These are phyloP conservation scores for Ormyrus labotus DNA, from an alignment of 2,888 invertebrate genomes.

Conservation along the genomic window DNA sequence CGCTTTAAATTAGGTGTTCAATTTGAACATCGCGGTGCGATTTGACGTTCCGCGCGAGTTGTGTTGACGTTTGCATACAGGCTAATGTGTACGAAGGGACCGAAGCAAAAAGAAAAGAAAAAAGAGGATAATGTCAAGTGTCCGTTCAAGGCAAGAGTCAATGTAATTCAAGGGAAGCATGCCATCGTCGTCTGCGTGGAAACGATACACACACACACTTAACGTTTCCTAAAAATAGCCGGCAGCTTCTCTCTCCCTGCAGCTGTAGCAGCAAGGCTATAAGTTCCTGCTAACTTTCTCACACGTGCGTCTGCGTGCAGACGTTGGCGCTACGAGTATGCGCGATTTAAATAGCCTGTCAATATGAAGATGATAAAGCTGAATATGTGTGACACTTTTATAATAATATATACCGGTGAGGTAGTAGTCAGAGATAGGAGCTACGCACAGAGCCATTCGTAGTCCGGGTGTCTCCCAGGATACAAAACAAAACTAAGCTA, in stretches of 20 bases:
- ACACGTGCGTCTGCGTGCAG: conserved; percentile 28
- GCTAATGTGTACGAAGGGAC: conserved; percentile 2
- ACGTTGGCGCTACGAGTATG: conserved; percentile 35
- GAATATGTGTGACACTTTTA: conserved; percentile 37
- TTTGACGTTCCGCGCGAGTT: conserved; percentile 37
- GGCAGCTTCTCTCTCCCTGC: conserved; percentile 3
- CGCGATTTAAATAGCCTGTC: conserved; percentile 50
- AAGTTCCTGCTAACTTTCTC: conserved; percentile 28
- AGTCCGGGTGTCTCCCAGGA: neutral
- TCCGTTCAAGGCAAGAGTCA: conserved; percentile 43
- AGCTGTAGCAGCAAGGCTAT: conserved; percentile 13
- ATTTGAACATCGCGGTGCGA: conserved; percentile 34
- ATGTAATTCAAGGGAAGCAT: conserved; percentile 32
- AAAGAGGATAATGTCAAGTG: conserved; percentile 28
- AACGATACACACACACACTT: neutral
- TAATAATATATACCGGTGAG: conserved; percentile 26
- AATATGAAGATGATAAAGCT: conserved; percentile 43
- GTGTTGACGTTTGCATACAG: conserved; percentile 9
- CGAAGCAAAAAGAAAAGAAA: conserved; percentile 3
- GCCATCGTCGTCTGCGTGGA: conserved; percentile 41
- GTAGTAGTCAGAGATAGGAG: conserved; percentile 10
- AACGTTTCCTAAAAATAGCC: conserved; percentile 35
- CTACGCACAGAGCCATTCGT: conserved; percentile 22
- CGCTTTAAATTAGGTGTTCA: neutral
- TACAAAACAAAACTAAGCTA: conserved; percentile 1